Percentiles rank a stretch among this genome's conserved stretches.
Evolutionary conservation across 2,797 vertebrate genomes (phyloP).

Genomic region (Alosa sapidissima): DNA sequence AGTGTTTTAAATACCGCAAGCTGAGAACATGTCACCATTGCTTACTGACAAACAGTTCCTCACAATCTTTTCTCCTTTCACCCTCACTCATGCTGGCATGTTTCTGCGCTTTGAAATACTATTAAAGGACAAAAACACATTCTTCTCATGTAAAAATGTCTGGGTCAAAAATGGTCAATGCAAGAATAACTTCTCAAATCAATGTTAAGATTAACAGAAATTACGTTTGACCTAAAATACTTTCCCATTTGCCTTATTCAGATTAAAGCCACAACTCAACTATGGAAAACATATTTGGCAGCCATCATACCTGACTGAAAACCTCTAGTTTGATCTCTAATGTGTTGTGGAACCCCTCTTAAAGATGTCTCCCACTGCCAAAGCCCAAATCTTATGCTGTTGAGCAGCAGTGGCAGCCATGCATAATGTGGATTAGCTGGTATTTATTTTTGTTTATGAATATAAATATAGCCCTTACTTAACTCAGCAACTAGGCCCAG

Average conservation of each 20-base stretch:
- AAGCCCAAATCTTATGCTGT: too few relatives aligned
- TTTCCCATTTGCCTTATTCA: neutral
- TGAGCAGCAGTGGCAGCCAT: neutral
- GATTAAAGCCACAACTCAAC: neutral
- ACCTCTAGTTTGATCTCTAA: neutral
- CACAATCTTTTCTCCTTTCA: neutral
- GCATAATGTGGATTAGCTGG: neutral
- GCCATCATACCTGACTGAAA: neutral
- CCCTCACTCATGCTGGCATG: neutral
- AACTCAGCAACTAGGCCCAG: neutral
- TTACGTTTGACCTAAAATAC: neutral
- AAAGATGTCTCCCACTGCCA: neutral
- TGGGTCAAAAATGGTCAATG: neutral
- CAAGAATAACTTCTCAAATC: neutral
- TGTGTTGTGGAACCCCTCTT: neutral
- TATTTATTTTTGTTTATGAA: conserved; percentile 1
- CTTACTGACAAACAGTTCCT: neutral
- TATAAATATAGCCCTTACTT: neutral
- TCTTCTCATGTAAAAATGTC: neutral
- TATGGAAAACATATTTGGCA: neutral
- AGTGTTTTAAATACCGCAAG: neutral
- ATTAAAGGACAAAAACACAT: neutral
- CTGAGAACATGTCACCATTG: neutral
- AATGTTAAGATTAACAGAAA: neutral
- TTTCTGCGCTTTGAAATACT: too few relatives aligned